Percentiles rank a stretch among this genome's conserved stretches.
phyloP scores from a whole-genome alignment of 2,888 invertebrate genomes.

The Melipona bicolor region DNA sequence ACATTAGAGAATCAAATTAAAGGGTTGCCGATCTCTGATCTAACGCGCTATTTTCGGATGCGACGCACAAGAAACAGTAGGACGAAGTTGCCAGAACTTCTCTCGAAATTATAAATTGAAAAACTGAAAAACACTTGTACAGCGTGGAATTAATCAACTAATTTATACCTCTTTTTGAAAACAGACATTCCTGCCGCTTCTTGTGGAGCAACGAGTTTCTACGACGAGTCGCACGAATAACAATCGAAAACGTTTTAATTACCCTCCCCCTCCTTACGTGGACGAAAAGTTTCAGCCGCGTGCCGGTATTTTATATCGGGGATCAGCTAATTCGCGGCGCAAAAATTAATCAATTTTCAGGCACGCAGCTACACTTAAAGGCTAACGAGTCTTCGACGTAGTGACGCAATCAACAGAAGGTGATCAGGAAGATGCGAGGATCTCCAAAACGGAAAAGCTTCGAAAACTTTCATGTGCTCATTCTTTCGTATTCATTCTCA shows the following conservation, averaged over 20 bases:
- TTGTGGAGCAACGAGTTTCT: background rate
- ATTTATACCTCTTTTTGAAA: background rate
- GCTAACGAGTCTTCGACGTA: conserved; percentile 41
- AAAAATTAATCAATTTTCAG: background rate
- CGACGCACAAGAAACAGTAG: conserved; percentile 7
- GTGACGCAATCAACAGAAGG: conserved; percentile 50
- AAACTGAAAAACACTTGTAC: background rate
- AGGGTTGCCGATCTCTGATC: conserved; percentile 23
- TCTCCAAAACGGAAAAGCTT: conserved; percentile 25
- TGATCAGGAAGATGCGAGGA: conserved; percentile 54
- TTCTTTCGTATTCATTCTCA: background rate
- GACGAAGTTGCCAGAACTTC: background rate
- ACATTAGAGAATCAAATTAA: conserved; percentile 15
- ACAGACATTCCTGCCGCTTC: background rate
- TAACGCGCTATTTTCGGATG: background rate
- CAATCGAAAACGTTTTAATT: conserved; percentile 11
- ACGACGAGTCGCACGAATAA: conserved; percentile 20
- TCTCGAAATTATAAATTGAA: background rate
- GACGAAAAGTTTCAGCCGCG: conserved; percentile 17
- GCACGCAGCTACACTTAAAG: conserved; percentile 24
- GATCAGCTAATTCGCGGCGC: conserved; percentile 14
- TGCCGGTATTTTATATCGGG: background rate
- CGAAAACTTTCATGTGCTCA: conserved; percentile 21
- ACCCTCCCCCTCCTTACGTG: background rate
- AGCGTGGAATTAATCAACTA: background rate